Base-by-base conservation (phyloP, 1,140 invertebrate genomes). In the Bombus confusus region DNA sequence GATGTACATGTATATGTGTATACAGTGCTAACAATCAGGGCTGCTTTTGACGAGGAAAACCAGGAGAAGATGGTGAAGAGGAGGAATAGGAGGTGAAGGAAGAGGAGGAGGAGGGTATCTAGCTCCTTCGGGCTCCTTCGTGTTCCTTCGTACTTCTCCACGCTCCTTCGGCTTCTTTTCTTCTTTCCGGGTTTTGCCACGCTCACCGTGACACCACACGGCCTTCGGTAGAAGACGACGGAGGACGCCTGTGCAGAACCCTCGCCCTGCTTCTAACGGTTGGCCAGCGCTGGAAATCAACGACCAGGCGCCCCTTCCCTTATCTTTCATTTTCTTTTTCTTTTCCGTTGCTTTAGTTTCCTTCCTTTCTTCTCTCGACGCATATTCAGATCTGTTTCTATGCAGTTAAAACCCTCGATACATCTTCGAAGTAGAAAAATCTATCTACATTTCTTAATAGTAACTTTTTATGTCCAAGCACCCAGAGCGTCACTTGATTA, bases 101-200 rank as follows among this genome's bases (percentile, higher is more conserved):
- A 47, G n/a, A 47, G 62, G 34, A 39, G 73, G 43, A 57, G 69
- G 66, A 72, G 76, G 52, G 10, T n/a, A 62, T 81, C 74, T 62
- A 78, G 79, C 83, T 88, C 90, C 83, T 85, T 86, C 81, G 87
- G 80, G 80, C 43, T 86, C 78, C 81, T 88, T 86, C 88, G 80
- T 86, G 79, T 68, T 74, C 82, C 84, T 80, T 87, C 88, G 87
- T 89, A 72, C 66, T 89, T 59, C 85, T 89, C 77, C 87, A 87
- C 77, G 85, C 87, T 89, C 73, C 85, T 73, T 90, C 80, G 88
- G 69, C 76, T 90, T 90, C 88, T 87, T 85, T 90, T 90, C 87
- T 86, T 84, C 72, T 83, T 75, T 89, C 82, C 86, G 66, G 88
- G 66, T 87, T 88, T 80, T 52, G 88, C 80, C 80, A 88, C 78